Evolutionary conservation across 2,113 vertebrate genomes (phyloP).

Genomic region (Brevimyrus niger): DNA sequence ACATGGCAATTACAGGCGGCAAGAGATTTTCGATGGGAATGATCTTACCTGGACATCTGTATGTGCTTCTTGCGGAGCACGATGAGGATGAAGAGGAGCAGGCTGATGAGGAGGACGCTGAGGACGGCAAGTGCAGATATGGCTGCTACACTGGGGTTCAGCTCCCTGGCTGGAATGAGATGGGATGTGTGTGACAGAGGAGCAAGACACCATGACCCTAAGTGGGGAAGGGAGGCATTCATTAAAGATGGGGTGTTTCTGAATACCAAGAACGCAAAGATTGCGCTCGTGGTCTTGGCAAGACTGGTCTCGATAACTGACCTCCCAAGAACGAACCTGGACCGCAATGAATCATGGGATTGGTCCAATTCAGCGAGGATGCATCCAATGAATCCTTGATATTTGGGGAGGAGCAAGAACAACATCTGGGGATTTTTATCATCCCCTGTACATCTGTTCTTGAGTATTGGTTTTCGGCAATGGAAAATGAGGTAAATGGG

Average conservation of each 20-base stretch:
- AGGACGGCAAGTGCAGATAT: conserved; percentile 84
- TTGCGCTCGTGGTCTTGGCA: neutral
- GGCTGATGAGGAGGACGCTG: conserved; percentile 80
- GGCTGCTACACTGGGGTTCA: conserved; percentile 86
- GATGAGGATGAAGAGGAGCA: conserved; percentile 80
- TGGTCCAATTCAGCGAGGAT: neutral
- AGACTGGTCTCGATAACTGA: neutral
- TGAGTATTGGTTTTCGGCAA: neutral
- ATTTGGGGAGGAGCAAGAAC: neutral
- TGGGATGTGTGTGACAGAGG: neutral
- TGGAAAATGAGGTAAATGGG: neutral
- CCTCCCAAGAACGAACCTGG: neutral
- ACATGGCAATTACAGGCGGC: neutral
- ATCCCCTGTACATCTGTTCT: neutral
- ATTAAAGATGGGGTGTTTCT: neutral
- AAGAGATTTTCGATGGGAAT: neutral
- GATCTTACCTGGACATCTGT: conserved; percentile 75
- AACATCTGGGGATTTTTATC: neutral
- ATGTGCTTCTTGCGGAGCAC: conserved; percentile 86
- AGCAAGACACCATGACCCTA: neutral
- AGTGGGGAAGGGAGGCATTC: neutral
- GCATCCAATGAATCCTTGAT: neutral
- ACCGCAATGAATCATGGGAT: neutral
- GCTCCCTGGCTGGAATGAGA: conserved; percentile 68
- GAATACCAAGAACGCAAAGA: neutral